Evolutionary conservation across 1,140 invertebrate genomes (phyloP).

Genomic region (Caenorhabditis remanei): DNA sequence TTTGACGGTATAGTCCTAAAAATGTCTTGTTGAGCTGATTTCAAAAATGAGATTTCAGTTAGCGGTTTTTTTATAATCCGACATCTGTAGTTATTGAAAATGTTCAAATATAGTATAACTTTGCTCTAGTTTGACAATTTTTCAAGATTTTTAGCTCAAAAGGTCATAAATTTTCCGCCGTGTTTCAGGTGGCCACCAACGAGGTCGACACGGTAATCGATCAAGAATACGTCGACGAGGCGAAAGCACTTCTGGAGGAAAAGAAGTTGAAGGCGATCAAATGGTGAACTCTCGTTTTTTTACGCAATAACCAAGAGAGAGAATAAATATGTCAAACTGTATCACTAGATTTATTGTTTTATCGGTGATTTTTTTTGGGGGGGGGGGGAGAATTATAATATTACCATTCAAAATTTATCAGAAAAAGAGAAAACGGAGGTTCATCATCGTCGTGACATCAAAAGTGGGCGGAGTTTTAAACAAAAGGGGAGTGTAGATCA

Average conservation of each 20-base stretch:
- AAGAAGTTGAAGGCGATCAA: constrained; percentile 5
- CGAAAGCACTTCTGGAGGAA: background rate
- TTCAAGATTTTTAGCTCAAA: too few species aligned
- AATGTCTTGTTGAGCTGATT: too few species aligned
- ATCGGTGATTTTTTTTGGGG: background rate
- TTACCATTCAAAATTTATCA: constrained; percentile 1
- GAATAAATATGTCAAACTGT: constrained; percentile 23
- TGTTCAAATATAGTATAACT: too few species aligned
- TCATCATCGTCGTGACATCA: constrained; percentile 38
- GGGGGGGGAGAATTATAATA: too few species aligned
- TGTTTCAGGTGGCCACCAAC: constrained; percentile 17
- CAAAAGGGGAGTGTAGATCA: background rate
- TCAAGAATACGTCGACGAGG: constrained; percentile 33
- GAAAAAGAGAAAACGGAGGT: background rate
- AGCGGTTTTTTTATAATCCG: too few species aligned
- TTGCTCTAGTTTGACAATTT: too few species aligned
- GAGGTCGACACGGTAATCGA: background rate
- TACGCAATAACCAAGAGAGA: background rate
- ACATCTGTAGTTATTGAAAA: too few species aligned
- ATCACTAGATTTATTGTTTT: constrained; percentile 48
- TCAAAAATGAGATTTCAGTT: background rate
- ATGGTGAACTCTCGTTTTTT: background rate
- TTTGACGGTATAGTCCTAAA: too few species aligned
- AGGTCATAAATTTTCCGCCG: too few species aligned
- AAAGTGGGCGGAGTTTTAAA: background rate